Percentiles rank a stretch among this genome's conserved stretches.
Conservation (phyloP, 2,113 vertebrate species). For the Dendrocopos noguchii region DNA sequence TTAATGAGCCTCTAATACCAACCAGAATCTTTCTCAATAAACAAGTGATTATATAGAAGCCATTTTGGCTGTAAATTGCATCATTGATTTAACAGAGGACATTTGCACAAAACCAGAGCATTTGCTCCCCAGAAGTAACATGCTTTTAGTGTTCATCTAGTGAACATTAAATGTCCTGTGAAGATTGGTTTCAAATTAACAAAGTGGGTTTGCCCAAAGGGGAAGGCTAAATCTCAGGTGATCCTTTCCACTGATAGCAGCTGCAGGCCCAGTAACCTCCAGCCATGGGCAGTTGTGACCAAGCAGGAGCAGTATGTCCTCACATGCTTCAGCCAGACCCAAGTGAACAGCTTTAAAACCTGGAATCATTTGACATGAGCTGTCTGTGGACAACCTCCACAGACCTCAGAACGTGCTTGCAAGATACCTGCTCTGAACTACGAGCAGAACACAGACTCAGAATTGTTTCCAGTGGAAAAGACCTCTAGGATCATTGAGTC, state of each 20-base stretch:
- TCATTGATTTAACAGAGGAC: neutral
- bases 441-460: neutral
- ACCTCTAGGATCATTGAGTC: no score
- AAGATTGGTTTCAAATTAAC: neutral
- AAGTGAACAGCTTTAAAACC: neutral
- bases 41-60: neutral
- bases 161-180: neutral
- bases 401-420: neutral
- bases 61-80: neutral
- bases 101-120: neutral
- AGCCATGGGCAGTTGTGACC: neutral
- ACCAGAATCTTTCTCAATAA: neutral
- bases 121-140: neutral
- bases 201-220: neutral
- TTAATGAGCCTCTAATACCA: neutral
- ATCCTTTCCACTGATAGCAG: neutral
- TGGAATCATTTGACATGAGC: neutral
- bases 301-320: neutral
- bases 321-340: rapidly evolving
- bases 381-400: rapidly evolving
- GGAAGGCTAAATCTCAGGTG: neutral
- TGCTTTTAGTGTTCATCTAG: neutral
- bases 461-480: no score
- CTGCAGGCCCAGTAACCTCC: neutral
- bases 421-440: neutral